Base-by-base conservation (phyloP, 1,140 invertebrate species). In the Neodiprion lecontei region DNA sequence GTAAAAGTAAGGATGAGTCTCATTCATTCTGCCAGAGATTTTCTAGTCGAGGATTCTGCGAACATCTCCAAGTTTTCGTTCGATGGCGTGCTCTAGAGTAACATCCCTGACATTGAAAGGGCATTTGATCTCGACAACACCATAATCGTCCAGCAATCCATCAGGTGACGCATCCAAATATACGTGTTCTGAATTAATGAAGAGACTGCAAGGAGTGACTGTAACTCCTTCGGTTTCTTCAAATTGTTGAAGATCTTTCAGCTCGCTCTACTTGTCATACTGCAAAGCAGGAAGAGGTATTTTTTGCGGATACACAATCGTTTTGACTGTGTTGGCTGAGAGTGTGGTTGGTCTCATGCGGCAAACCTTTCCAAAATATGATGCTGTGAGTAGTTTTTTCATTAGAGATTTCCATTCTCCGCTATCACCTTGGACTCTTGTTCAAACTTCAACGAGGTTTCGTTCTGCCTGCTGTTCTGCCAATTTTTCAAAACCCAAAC, bases 131-230 rank as follows among this genome's bases (percentile, higher is more conserved):
- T 87, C 85, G 1, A 87, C 66, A 17, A 84, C 66, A 0, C 80
- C 79, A 76, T 86, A 80, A 48, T 83, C 68, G 12, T 78, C 81
- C 47, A 87, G 76, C 1, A 89, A 67, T 21, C 88, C 87, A 83
- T 89, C 87, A 23, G 86, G 87, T 1, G 81, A 80, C 11, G 84
- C 86, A 53, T 74, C 87, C 40, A 90, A 75, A 73, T 76, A 82
- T 11, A 77, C 77, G 2, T 78, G 40, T 48, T 86, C 76, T 10
- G 72, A 21, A 75, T 84, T 80, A 65, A 89, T 80, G 75, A 85
- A 86, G 3, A 89, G 78, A 11, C 87, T 86, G 75, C 84, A 85
- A 65, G 76, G 70, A 66, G 77, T 69, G 10, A 86, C 79, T 72
- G 78, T 76, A 40, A 79, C 75, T 47, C 75, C 72, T 17, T 76